A percentile compares a stretch with the other conserved stretches of the same genome.
phyloP scores from a whole-genome alignment of 2,797 vertebrate genomes.

The Crocodylus rhombifer region DNA sequence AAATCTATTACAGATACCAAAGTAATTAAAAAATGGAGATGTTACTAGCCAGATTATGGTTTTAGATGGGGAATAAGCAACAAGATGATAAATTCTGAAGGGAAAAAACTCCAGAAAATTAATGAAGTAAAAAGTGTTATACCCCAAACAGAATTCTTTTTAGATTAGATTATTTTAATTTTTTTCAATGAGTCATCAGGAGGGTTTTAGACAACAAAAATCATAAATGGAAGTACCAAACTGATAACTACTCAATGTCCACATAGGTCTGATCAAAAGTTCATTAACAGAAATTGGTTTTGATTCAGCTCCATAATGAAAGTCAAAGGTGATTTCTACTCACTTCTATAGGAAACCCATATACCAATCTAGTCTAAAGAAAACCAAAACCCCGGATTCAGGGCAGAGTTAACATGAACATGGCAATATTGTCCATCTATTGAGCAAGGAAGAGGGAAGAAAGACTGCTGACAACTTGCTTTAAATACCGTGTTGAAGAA shows the following conservation, averaged over 20 bases:
- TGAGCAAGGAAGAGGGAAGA: background rate
- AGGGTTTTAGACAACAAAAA: background rate
- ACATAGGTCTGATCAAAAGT: background rate
- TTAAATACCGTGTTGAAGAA: background rate
- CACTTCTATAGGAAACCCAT: background rate
- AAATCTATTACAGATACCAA: background rate
- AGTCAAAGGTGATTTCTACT: background rate
- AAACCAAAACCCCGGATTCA: background rate
- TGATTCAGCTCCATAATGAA: background rate
- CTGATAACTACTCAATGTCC: background rate
- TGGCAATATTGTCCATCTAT: background rate
- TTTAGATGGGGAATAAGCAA: background rate
- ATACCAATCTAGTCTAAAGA: background rate
- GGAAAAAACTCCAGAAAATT: background rate
- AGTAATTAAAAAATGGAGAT: background rate
- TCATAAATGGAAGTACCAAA: background rate
- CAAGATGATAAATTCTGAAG: background rate
- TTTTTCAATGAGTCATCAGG: background rate
- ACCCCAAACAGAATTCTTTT: background rate
- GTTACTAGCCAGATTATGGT: background rate
- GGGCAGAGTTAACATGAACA: background rate
- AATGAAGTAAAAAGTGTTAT: background rate
- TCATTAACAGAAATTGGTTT: background rate
- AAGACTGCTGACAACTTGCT: fast-evolving
- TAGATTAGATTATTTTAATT: background rate